Conservation (phyloP, 2,113 vertebrate species). For the Jaculus jaculus region DNA sequence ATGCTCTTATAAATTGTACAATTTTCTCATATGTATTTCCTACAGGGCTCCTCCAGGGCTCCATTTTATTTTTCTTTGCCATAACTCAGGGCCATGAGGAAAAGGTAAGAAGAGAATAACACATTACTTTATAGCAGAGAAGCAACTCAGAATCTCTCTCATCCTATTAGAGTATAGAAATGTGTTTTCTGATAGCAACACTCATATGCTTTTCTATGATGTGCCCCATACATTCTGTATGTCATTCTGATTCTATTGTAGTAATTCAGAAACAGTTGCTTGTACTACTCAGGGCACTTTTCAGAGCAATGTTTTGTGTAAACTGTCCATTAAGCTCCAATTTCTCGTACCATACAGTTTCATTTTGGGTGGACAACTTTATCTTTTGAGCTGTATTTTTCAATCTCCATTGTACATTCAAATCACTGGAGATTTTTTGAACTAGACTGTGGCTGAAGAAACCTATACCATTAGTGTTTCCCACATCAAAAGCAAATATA, state of each 20-base stretch:
- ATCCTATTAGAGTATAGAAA: slow-evolving; percentile 53
- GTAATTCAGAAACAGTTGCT: slow-evolving; percentile 43
- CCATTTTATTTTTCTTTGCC: slow-evolving; percentile 59
- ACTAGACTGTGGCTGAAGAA: not conserved
- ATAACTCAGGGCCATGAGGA: slow-evolving; percentile 56
- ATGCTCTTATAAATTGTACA: not conserved
- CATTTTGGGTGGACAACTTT: slow-evolving; percentile 22
- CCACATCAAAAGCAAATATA: not conserved
- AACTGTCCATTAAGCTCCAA: slow-evolving; percentile 4
- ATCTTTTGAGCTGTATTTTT: not conserved
- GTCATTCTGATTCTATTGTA: slow-evolving; percentile 58
- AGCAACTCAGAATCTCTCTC: slow-evolving; percentile 52
- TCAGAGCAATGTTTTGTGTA: slow-evolving; percentile 21
- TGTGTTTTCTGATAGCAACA: slow-evolving; percentile 39
- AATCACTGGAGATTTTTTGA: not conserved
- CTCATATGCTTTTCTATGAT: slow-evolving; percentile 18
- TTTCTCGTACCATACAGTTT: slow-evolving; percentile 34
- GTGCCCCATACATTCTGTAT: not conserved
- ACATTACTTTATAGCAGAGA: slow-evolving; percentile 55
- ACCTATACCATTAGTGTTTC: not conserved
- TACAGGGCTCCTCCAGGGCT: not conserved
- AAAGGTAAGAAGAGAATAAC: slow-evolving; percentile 36
- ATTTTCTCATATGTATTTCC: slow-evolving; percentile 48
- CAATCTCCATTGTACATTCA: not conserved
- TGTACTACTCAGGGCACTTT: slow-evolving; percentile 57